Conservation (phyloP, 2,113 vertebrate genomes). For the Chionomys nivalis region DNA sequence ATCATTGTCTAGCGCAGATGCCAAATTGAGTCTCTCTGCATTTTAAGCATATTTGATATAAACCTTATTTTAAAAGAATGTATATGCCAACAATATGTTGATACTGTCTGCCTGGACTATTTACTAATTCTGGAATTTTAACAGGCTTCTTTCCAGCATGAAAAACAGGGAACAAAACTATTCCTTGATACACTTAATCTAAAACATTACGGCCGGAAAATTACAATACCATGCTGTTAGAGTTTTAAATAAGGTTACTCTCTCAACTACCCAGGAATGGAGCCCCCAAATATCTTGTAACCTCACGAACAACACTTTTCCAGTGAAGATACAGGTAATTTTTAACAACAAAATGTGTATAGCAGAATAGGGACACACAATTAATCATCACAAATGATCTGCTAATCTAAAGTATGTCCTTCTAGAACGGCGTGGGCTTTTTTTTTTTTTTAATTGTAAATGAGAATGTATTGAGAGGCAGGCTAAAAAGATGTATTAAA, state of each 20-base stretch:
- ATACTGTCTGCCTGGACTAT: slow-evolving; percentile 27
- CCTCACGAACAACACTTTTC: slow-evolving; percentile 1
- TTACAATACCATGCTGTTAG: slow-evolving; percentile 29
- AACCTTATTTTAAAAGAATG: slow-evolving; percentile 42
- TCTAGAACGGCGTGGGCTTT: not conserved
- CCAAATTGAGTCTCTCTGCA: not conserved
- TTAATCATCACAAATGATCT: slow-evolving; percentile 68
- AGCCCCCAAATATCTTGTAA: slow-evolving; percentile 27
- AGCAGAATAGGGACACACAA: slow-evolving; percentile 39
- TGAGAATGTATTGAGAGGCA: slow-evolving; percentile 38
- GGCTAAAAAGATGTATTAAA: slow-evolving; percentile 59
- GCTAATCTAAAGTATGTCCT: slow-evolving; percentile 61
- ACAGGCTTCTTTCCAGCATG: not conserved
- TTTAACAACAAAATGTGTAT: slow-evolving; percentile 49
- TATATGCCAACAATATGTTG: slow-evolving; percentile 1
- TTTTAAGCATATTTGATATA: slow-evolving; percentile 8
- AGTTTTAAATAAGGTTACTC: slow-evolving; percentile 37
- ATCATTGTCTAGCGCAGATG: not conserved
- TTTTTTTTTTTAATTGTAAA: slow-evolving; percentile 19
- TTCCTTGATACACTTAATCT: slow-evolving; percentile 39
- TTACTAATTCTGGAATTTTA: slow-evolving; percentile 42
- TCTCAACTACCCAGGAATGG: slow-evolving; percentile 36
- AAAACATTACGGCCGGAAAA: slow-evolving; percentile 37
- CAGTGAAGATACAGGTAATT: slow-evolving; percentile 49
- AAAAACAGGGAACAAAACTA: not conserved